phyloP scores from a whole-genome alignment of 2,113 vertebrate species.

The Ageneiosus marmoratus region DNA sequence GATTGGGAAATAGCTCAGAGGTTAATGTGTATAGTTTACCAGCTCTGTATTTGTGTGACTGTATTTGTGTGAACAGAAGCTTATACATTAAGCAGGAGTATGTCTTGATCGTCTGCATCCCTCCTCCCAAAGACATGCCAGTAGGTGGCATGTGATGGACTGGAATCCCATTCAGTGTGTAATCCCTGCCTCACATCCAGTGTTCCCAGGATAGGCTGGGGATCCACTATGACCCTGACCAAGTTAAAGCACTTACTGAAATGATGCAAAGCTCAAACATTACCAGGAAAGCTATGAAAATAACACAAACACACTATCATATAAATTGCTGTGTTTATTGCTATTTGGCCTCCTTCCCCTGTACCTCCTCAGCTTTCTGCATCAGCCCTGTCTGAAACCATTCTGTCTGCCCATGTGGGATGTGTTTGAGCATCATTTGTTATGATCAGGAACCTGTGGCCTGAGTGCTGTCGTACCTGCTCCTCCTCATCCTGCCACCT shows the following conservation, averaged over 20 bases:
- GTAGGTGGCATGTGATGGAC: not conserved
- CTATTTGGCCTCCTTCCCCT: not conserved
- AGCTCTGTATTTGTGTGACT: too few relatives aligned
- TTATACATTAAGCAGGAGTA: not conserved
- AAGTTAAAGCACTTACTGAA: not conserved
- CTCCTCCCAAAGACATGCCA: not conserved
- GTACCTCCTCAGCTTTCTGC: not conserved
- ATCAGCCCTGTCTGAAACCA: not conserved
- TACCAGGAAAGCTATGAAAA: not conserved
- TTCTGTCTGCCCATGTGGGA: not conserved
- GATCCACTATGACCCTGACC: not conserved
- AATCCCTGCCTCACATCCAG: not conserved
- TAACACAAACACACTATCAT: not conserved
- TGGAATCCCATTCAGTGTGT: not conserved
- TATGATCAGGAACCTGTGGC: constrained; percentile 15
- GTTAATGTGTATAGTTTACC: not conserved
- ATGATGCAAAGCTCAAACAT: not conserved
- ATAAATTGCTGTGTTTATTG: not conserved
- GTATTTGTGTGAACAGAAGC: not conserved
- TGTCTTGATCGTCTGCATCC: not conserved
- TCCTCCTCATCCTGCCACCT: constrained; percentile 30
- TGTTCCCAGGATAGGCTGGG: not conserved
- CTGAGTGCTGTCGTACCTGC: constrained; percentile 30
- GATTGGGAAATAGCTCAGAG: constrained; percentile 2
- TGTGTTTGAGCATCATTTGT: constrained; percentile 19